Percentiles rank a stretch among this genome's conserved stretches.
Conservation (phyloP, 2,113 vertebrate species). For the Pterocles orientalis region DNA sequence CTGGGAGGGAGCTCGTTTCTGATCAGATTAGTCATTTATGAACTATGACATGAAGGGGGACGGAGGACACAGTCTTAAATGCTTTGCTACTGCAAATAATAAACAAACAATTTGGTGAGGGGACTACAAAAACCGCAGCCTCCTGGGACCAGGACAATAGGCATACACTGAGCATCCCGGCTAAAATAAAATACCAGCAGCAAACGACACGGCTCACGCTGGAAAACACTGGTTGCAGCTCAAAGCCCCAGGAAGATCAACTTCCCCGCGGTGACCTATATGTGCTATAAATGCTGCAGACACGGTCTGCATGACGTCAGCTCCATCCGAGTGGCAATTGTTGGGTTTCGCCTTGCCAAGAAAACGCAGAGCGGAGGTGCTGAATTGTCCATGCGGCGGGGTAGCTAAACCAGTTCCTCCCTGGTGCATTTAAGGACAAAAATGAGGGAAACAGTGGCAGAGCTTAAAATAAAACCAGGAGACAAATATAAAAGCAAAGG, state of each 20-base stretch:
- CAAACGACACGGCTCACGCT: not conserved
- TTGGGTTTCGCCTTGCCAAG: constrained; percentile 35
- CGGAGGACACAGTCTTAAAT: fast-evolving
- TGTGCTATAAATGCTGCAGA: constrained; percentile 62
- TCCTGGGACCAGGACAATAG: not conserved
- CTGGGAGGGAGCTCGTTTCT: not conserved
- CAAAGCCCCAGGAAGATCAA: constrained; percentile 43
- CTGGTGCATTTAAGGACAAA: constrained; percentile 60
- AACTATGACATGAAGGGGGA: not conserved
- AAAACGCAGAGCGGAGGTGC: constrained; percentile 51
- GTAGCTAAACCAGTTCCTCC: constrained; percentile 51
- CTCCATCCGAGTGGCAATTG: constrained; percentile 47
- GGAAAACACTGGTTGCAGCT: constrained; percentile 2
- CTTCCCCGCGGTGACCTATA: constrained; percentile 38
- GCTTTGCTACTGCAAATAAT: not conserved
- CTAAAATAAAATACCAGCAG: not conserved
- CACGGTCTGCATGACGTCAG: constrained; percentile 19
- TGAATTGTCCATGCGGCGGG: constrained; percentile 32
- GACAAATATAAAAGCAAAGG: constrained; percentile 16
- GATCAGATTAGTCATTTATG: not conserved
- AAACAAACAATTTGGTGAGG: not conserved
- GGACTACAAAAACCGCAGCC: not conserved
- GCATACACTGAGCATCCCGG: fast-evolving
- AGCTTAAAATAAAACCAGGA: constrained; percentile 53
- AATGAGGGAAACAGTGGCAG: constrained; percentile 35